Evolutionary conservation across 2,888 invertebrate genomes (phyloP), one percentile per base, ranked within the genome.

Genomic region (Acronicta aceris): DNA sequence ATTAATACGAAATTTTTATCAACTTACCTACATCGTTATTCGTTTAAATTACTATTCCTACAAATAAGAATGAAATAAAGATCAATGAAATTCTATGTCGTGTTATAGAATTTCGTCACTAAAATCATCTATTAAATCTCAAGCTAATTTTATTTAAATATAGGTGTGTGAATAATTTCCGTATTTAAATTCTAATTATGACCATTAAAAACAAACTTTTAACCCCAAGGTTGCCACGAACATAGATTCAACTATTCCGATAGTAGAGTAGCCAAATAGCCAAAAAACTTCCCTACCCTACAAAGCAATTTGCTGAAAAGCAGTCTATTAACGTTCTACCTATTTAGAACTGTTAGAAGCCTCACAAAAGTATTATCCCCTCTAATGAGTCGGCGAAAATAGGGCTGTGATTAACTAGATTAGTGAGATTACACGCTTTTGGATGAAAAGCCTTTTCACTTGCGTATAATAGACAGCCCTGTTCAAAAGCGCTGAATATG

Each of bases 301-400:
- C 16, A 53, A 60, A 70, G 60, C 65, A 78, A 81, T 82, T 80
- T 75, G 68, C 67, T 75, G 38, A 76, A 79, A 77, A 71, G 66
- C 62, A 56, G 67, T 49, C 55, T 59, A 65, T 60, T 64, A 58
- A 36, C 43, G 47, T 38, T 48, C 60, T 65, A 64, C 51, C 43
- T 63, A 63, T 10, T n/a, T 40, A 47, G 53, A 61, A 59, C 53
- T 52, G 56, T 48, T 47, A 54, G 57, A 68, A 65, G 59, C 65
- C 65, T 48, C 50, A 73, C 54, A 54, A 69, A 74, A 53, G 64
- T 63, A 62, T 74, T 61, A 68, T 74, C 65, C 61, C 59, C 59
- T 50, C 38, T 73, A 71, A 75, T 78, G 79, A 78, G 65, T 76
- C 59, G 68, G 66, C 74, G 59, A 68, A 77, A 77, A 68, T 74